phyloP scores from a whole-genome alignment of 1,140 invertebrate species.

The Agrypnia vestita region DNA sequence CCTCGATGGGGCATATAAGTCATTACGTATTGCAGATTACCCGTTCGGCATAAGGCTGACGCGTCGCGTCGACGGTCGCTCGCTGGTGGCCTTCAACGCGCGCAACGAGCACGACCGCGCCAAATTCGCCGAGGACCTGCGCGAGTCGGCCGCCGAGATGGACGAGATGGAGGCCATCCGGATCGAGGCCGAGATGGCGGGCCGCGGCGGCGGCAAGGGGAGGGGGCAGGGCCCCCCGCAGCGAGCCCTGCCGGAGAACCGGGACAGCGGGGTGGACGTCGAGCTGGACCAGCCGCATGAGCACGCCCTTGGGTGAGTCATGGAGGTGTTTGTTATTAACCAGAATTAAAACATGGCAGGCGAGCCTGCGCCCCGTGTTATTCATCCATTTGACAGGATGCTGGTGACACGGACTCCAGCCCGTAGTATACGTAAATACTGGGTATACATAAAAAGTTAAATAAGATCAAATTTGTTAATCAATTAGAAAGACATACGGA shows the following conservation, averaged over 20 bases:
- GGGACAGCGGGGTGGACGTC: slow-evolving; percentile 92
- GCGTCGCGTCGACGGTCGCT: slow-evolving; percentile 91
- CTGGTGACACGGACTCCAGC: too few species aligned
- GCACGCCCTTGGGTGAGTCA: slow-evolving; percentile 19
- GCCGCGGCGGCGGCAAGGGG: slow-evolving; percentile 62
- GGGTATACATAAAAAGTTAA: neutral
- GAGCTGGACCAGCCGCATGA: slow-evolving; percentile 77
- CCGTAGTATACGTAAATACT: too few species aligned
- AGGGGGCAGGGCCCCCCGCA: slow-evolving; percentile 24
- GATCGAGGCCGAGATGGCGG: slow-evolving; percentile 87
- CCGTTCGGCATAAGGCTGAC: slow-evolving; percentile 93
- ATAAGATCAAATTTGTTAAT: neutral
- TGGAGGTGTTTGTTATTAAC: neutral
- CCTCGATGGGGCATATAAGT: neutral
- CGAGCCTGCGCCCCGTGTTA: neutral
- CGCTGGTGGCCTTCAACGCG: slow-evolving; percentile 95
- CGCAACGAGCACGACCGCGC: slow-evolving; percentile 94
- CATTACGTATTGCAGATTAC: slow-evolving; percentile 85
- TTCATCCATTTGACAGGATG: too few species aligned
- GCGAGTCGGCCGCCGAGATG: slow-evolving; percentile 94
- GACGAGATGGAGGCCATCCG: slow-evolving; percentile 95
- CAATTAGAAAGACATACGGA: too few species aligned
- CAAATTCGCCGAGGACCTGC: slow-evolving; percentile 94
- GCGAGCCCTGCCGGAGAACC: slow-evolving; percentile 75
- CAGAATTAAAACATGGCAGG: slow-evolving; percentile 31